Conservation (phyloP, 2,797 vertebrate genomes). For the Iguana delicatissima region DNA sequence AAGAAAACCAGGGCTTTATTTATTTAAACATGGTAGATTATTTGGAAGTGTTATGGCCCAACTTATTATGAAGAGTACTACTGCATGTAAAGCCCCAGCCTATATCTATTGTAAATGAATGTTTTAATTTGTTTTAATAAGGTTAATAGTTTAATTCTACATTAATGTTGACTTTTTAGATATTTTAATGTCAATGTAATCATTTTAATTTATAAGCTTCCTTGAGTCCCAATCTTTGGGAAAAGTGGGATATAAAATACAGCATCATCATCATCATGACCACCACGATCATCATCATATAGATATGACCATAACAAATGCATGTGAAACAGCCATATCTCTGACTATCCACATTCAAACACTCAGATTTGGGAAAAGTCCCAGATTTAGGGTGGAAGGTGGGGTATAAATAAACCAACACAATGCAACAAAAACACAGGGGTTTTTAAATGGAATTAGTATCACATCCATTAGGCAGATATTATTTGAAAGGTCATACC, state of each 20-base stretch:
- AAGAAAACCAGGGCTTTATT: background rate
- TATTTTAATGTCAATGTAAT: too few species aligned
- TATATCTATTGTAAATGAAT: background rate
- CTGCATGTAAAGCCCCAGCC: background rate
- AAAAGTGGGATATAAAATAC: background rate
- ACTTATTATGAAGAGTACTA: background rate
- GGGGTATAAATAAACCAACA: too few species aligned
- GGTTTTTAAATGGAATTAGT: conserved; percentile 11
- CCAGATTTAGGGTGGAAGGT: too few species aligned
- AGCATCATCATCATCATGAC: too few species aligned
- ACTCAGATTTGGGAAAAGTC: too few species aligned
- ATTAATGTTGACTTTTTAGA: too few species aligned
- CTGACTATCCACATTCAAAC: background rate
- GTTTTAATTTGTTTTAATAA: background rate
- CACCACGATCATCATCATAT: background rate
- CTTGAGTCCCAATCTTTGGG: too few species aligned
- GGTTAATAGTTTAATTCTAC: too few species aligned
- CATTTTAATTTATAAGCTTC: too few species aligned
- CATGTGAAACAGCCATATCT: background rate
- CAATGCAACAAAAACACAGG: too few species aligned
- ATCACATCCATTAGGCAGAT: background rate
- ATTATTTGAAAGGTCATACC: background rate
- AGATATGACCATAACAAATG: background rate
- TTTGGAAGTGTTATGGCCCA: background rate
- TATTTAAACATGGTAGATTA: too few species aligned